These are phyloP conservation scores for Cercopithecus mitis DNA, from an alignment of 2,797 vertebrate genomes.

Conservation along the genomic window DNA sequence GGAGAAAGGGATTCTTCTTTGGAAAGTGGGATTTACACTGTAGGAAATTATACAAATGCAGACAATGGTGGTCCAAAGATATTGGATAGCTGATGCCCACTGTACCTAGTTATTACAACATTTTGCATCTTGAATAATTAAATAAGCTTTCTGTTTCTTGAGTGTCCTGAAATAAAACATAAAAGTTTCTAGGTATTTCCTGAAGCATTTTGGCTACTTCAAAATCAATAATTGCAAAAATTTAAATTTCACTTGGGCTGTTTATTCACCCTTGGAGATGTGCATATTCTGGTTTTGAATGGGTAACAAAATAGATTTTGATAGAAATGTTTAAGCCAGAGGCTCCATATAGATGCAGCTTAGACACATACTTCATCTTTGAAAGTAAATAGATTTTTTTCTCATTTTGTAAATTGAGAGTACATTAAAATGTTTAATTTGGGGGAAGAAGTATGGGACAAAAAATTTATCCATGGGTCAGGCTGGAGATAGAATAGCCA, in stretches of 20 bases:
- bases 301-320: not conserved
- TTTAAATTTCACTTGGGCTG: not conserved
- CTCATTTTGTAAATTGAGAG: not conserved
- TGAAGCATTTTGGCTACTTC: not conserved
- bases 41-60: not conserved
- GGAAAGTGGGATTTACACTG: not conserved
- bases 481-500: not conserved
- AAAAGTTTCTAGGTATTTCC: not conserved
- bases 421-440: slow-evolving; percentile 17
- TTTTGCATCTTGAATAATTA: not conserved
- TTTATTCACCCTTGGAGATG: not conserved
- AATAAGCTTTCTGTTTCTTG: not conserved
- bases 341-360: not conserved
- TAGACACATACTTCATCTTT: not conserved
- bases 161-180: not conserved
- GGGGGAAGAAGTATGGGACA: not conserved
- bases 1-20: not conserved
- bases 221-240: not conserved
- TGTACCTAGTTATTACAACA: not conserved
- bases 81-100: not conserved
- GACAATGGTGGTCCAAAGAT: not conserved
- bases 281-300: not conserved
- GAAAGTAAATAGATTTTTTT: not conserved
- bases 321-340: not conserved
- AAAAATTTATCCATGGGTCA: not conserved